Evolutionary conservation across 2,888 invertebrate species (phyloP).

Genomic region (Ptychoptera contaminata): DNA sequence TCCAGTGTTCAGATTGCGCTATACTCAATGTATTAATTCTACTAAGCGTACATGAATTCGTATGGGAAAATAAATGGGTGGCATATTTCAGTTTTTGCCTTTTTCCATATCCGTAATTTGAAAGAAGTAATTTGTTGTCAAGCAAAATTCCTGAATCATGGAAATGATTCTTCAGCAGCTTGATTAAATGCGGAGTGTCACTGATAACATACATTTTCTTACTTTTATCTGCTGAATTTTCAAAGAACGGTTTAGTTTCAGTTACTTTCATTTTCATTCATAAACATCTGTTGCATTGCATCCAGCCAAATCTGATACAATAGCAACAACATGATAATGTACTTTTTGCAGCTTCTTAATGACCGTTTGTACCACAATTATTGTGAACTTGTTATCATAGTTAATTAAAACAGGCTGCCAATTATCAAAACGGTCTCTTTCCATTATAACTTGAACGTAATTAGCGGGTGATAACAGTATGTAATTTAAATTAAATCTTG

Average conservation of each 20-base stretch:
- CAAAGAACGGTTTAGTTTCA: no score
- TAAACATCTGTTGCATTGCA: not conserved
- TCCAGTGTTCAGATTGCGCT: slow-evolving; percentile 8
- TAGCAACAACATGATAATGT: not conserved
- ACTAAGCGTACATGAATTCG: slow-evolving; percentile 11
- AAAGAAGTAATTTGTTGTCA: no score
- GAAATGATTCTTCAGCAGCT: no score
- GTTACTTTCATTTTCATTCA: no score
- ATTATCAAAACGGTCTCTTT: slow-evolving; percentile 3
- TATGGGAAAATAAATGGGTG: slow-evolving; percentile 15
- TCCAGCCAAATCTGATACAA: not conserved
- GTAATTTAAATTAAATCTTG: no score
- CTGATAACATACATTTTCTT: no score
- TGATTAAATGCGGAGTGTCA: no score
- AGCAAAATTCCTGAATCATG: no score
- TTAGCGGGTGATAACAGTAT: slow-evolving; percentile 6
- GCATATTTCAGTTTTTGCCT: slow-evolving; percentile 10
- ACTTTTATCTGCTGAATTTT: no score
- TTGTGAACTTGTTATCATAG: slow-evolving; percentile 5
- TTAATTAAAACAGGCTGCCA: slow-evolving; percentile 10
- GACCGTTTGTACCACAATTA: slow-evolving; percentile 2
- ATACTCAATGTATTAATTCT: slow-evolving; percentile 11
- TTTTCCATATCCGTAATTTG: slow-evolving; percentile 4
- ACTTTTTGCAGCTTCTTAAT: slow-evolving; percentile 7
- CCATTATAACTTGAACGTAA: slow-evolving; percentile 9